Percentiles rank a stretch among this genome's conserved stretches.
Conservation (phyloP, 2,797 vertebrate genomes). For the Ctenopoma kingsleyae region DNA sequence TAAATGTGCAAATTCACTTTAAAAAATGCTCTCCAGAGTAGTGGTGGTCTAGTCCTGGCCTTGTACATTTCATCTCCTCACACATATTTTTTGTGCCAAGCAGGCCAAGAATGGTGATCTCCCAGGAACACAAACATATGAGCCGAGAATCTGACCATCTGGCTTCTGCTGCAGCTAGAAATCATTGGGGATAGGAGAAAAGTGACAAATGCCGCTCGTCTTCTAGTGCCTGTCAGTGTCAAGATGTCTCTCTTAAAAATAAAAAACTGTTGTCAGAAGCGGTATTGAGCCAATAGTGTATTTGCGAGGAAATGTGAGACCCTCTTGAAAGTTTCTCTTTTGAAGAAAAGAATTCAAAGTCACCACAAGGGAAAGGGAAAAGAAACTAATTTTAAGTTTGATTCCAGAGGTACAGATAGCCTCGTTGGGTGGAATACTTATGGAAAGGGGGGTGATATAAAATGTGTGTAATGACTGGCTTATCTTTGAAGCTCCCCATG, state of each 20-base stretch:
- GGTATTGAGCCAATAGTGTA: slow-evolving; percentile 15
- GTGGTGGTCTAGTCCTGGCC: background rate
- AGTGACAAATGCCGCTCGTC: slow-evolving; percentile 63
- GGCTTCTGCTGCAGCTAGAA: slow-evolving; percentile 61
- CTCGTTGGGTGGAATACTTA: slow-evolving; percentile 37
- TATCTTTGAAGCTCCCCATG: slow-evolving; percentile 47
- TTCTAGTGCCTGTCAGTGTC: slow-evolving; percentile 66
- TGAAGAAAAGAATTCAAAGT: slow-evolving; percentile 12
- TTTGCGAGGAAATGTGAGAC: slow-evolving; percentile 21
- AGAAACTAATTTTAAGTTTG: slow-evolving; percentile 31
- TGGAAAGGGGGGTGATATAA: slow-evolving; percentile 33
- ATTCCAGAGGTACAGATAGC: slow-evolving; percentile 41
- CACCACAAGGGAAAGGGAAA: slow-evolving; percentile 10
- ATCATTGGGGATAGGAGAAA: slow-evolving; percentile 49
- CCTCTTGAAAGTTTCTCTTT: slow-evolving; percentile 22
- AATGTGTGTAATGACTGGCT: slow-evolving; percentile 56
- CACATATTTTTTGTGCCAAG: slow-evolving; percentile 18
- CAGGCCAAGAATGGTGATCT: slow-evolving; percentile 55
- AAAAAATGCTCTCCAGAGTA: background rate
- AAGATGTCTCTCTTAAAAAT: slow-evolving; percentile 75
- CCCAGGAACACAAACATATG: slow-evolving; percentile 70
- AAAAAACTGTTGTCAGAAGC: slow-evolving; percentile 55
- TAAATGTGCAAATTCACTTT: background rate
- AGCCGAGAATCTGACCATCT: slow-evolving; percentile 77
- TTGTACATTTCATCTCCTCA: slow-evolving; percentile 26